These are phyloP conservation scores for Zelostemma sp. DNA, from an alignment of 1,140 invertebrate genomes.

Conservation along the genomic window DNA sequence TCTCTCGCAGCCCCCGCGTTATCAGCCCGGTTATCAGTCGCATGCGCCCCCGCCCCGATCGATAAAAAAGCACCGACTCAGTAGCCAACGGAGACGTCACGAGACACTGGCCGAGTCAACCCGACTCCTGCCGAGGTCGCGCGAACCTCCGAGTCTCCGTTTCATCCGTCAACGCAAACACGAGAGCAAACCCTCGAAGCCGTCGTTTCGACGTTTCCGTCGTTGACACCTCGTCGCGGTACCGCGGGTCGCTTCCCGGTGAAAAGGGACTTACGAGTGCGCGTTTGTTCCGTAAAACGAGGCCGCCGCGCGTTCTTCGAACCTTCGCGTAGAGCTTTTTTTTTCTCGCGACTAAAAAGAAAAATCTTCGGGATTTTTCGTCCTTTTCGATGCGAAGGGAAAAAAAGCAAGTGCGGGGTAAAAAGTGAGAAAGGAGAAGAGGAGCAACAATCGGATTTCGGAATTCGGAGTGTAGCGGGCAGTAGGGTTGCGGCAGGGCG, in stretches of 20 bases:
- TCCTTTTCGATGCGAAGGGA: not conserved
- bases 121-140: slow-evolving; percentile 56
- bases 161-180: slow-evolving; percentile 55
- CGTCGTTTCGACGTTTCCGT: slow-evolving; percentile 58
- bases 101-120: slow-evolving; percentile 44
- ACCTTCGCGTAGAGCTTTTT: too few species aligned
- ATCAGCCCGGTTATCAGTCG: slow-evolving; percentile 48
- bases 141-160: slow-evolving; percentile 46
- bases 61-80: slow-evolving; percentile 60
- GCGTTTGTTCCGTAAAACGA: too few species aligned
- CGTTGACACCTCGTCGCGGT: slow-evolving; percentile 28
- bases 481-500: slow-evolving; percentile 53
- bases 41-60: slow-evolving; percentile 63
- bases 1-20: slow-evolving; percentile 26
- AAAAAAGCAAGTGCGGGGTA: too few species aligned
- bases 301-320: too few species aligned
- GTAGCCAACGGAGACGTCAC: slow-evolving; percentile 56
- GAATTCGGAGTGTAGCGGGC: slow-evolving; percentile 7
- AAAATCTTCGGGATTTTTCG: too few species aligned
- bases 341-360: too few species aligned
- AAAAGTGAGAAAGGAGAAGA: too few species aligned
- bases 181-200: slow-evolving; percentile 50
- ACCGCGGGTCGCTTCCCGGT: slow-evolving; percentile 2
- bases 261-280: too few species aligned
- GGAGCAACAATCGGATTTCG: too few species aligned